These are phyloP conservation scores for Pseudomugil tenellus DNA, from an alignment of 2,797 vertebrate genomes.

Conservation along the genomic window DNA sequence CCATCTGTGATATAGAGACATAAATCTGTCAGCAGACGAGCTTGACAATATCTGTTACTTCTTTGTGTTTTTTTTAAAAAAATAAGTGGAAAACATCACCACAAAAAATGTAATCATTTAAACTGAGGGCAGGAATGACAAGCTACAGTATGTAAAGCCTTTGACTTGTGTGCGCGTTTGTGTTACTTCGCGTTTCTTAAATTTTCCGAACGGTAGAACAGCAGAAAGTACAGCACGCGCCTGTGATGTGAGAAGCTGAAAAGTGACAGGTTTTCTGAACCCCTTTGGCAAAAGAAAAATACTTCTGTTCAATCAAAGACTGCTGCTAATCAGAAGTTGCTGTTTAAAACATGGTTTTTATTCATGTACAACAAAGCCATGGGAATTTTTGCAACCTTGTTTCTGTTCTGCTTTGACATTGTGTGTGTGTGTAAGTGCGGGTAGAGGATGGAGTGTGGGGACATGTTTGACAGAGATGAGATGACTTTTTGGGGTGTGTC, in stretches of 20 bases:
- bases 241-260: slow-evolving; percentile 55
- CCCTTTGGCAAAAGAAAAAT: slow-evolving; percentile 60
- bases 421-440: slow-evolving; percentile 14
- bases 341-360: slow-evolving; percentile 45
- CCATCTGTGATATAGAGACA: slow-evolving; percentile 26
- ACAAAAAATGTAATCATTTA: slow-evolving; percentile 47
- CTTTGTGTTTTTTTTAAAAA: slow-evolving; percentile 1
- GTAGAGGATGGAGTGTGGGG: too few species aligned
- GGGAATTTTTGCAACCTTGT: slow-evolving; percentile 67
- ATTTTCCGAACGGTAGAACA: slow-evolving; percentile 53
- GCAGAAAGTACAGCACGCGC: slow-evolving; percentile 30
- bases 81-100: slow-evolving; percentile 29
- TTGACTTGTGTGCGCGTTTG: slow-evolving; percentile 47
- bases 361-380: slow-evolving; percentile 46
- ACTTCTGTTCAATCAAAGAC: slow-evolving; percentile 61
- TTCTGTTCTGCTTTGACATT: slow-evolving; percentile 68
- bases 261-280: slow-evolving; percentile 60
- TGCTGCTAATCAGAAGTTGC: slow-evolving; percentile 51
- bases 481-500: slow-evolving; percentile 55
- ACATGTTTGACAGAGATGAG: slow-evolving; percentile 39
- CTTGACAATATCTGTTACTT: slow-evolving; percentile 17
- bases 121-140: slow-evolving; percentile 56
- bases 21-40: slow-evolving; percentile 37
- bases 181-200: slow-evolving; percentile 52
- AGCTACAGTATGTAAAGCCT: slow-evolving; percentile 43